Evolutionary conservation across 2,888 invertebrate genomes (phyloP), one percentile per base, ranked within the genome.

Genomic region (Ptilodon capucinus): DNA sequence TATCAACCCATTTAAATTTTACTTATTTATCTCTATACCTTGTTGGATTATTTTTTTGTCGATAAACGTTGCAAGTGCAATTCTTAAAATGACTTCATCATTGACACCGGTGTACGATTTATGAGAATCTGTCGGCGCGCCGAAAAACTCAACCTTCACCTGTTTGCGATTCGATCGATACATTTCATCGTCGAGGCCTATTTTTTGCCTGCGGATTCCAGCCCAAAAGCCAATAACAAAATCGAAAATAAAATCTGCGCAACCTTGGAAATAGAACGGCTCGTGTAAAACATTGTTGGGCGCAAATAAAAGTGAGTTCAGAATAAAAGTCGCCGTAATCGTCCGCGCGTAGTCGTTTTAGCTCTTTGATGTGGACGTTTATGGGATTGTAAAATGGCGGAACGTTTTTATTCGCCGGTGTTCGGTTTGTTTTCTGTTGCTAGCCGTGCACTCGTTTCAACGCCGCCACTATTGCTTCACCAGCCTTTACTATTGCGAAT

Each of bases 321-420:
- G 56, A 50, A 57, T 57, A 51, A 68, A 64, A 57, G 50, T 54
- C 50, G 42, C 44, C 41, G 48, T 62, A 52, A 61, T 60, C 48
- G 51, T 36, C 21, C 41, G 48, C 6, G 58, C 60, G 54, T 56
- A 69, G 57, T 55, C 63, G 66, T 71, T 67, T 54, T 54, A 61
- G 48, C 44, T 46, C 71, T 79, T 81, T 79, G 76, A 79, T 81
- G 74, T 76, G 50, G 69, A 68, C 68, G 62, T 81, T 81, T 74
- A 82, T 78, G 62, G 70, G 67, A 64, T 66, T 74, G 76, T 82
- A 77, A 81, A 81, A 71, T 64, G 58, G 70, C 60, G 60, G 57
- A 76, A 80, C 68, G 68, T 76, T 81, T 82, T 82, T 76, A 79
- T 81, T 76, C 60, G 60, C 54, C 35, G 50, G 53, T 44, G 60